Base-by-base conservation (phyloP, 2,113 vertebrate genomes). In the Scophthalmus maximus region DNA sequence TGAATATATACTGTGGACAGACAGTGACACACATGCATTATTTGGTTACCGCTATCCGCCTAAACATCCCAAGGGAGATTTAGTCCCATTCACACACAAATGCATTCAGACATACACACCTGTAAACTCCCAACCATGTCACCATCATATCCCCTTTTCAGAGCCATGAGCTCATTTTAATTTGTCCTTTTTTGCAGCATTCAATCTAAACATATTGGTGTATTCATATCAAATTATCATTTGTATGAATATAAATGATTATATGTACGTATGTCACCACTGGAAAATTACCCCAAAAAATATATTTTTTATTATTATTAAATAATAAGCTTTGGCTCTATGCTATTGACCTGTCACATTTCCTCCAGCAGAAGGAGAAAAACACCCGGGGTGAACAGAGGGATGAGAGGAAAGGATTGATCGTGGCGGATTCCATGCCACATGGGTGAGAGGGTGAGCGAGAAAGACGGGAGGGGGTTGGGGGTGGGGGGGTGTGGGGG, bases 381-480 rank as follows among this genome's bases (percentile, higher is more conserved):
- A 73, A 82, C 20, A 29, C 18, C 44, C 58, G 42, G 76, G 77
- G 71, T 68, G 74, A 86, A 78, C 27, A 77, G 42, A 88, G 49
- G 73, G 70, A 79, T 25, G 10, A 49, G 73, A 61, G 78, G 47
- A 83, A 70, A 71, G 63, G 27, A 79, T 94, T 95, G 94, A 94
- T 90, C 92, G 88, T 91, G 90, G 92, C 92, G 93, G 93, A 95
- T 94, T 96, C 94, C 93, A 90, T 92, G 92, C 91, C 91, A 94
- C 94, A 92, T 87, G 90, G 76, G 81, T 71, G 67, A 86, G 73
- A 73, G 51, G 70, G 67, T n/a, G 69, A 57, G 68, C 56, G 67
- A 81, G 57, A 81, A 61, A 67, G 66, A 78, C 26, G 25, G 62
- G 67, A 70, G 81, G 64, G 66, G 53, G 61, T 65, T 53, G 64